A percentile compares a stretch with the other conserved stretches of the same genome.
Conservation (phyloP, 2,888 invertebrate species). For the Heliconius ismenius region DNA sequence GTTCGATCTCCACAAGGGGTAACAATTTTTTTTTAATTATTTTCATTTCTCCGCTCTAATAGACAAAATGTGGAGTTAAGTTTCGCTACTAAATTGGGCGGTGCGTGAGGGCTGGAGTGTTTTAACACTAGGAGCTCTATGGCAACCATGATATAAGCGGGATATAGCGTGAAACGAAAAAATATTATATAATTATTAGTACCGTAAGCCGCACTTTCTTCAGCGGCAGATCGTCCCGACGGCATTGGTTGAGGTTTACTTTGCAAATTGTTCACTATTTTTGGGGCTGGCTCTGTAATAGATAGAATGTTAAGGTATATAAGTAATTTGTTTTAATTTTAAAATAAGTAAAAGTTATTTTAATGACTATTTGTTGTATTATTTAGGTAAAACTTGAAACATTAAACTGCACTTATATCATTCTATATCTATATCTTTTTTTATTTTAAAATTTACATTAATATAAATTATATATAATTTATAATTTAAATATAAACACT, state of each 20-base stretch:
- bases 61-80: background rate
- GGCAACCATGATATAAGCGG: background rate
- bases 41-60: too few relatives aligned
- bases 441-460: too few relatives aligned
- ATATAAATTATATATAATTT: too few relatives aligned
- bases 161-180: background rate
- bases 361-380: too few relatives aligned
- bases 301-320: constrained; percentile 7
- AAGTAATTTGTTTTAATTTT: too few relatives aligned
- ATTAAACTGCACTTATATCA: too few relatives aligned
- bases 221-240: constrained; percentile 48
- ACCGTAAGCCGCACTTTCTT: constrained; percentile 63
- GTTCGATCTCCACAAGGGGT: too few relatives aligned
- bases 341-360: too few relatives aligned
- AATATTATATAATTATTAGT: constrained; percentile 28
- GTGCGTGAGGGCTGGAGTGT: background rate
- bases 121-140: background rate
- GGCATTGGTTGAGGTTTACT: constrained; percentile 62
- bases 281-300: constrained; percentile 62
- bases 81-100: background rate
- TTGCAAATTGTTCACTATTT: constrained; percentile 71
- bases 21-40: too few relatives aligned
- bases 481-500: too few relatives aligned
- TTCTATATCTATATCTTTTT: too few relatives aligned
- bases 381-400: too few relatives aligned